phyloP scores from a whole-genome alignment of 1,140 invertebrate species.

The Ladona fulva region DNA sequence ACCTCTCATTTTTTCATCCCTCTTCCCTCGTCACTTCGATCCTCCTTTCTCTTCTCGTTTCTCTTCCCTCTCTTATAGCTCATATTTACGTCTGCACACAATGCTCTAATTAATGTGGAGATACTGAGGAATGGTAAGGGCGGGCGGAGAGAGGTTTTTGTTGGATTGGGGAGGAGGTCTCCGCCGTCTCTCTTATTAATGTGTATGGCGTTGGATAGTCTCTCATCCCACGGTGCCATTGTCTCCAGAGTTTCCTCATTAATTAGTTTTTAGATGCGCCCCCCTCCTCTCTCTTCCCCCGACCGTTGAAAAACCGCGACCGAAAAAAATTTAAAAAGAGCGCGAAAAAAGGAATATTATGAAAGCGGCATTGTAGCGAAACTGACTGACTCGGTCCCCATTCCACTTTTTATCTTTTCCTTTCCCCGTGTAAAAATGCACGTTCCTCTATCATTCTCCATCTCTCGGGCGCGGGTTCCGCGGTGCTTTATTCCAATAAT shows the following conservation, averaged over 20 bases:
- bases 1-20: not conserved
- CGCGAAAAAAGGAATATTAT: too few relatives aligned
- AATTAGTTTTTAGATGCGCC: constrained; percentile 1
- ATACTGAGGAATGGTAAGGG: not conserved
- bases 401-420: too few relatives aligned
- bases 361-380: too few relatives aligned
- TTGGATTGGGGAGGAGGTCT: not conserved
- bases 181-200: not conserved
- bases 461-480: too few relatives aligned
- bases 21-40: not conserved
- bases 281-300: not conserved
- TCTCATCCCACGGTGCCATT: not conserved
- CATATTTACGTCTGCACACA: not conserved
- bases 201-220: not conserved
- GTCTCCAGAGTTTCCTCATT: constrained; percentile 4
- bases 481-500: too few relatives aligned
- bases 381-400: too few relatives aligned
- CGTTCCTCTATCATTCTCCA: too few relatives aligned
- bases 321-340: too few relatives aligned
- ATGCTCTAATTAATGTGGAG: constrained; percentile 9
- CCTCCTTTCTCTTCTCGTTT: not conserved
- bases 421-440: too few relatives aligned
- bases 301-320: too few relatives aligned
- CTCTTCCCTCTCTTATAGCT: not conserved
- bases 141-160: not conserved